Conservation (phyloP, 1,140 invertebrate genomes). For the Antheraea mylitta region DNA sequence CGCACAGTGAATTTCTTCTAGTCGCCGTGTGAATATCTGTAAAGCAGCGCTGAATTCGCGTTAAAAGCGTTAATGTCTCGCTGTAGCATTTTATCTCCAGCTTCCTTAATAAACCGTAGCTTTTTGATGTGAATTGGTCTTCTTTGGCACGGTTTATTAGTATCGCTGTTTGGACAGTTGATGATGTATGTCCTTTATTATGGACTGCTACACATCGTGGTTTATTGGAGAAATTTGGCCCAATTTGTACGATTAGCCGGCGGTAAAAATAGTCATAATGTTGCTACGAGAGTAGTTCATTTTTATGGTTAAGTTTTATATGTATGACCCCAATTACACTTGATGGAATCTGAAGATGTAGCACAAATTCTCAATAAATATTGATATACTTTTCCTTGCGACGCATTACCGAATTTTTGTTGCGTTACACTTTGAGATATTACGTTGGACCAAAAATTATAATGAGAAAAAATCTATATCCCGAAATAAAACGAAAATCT, state of each 20-base stretch:
- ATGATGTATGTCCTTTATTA: neutral
- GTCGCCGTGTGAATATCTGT: neutral
- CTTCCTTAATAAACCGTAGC: conserved; percentile 24
- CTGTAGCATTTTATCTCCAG: conserved; percentile 13
- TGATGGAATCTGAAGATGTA: too few species aligned
- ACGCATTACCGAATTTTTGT: neutral
- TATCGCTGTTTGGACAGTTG: conserved; percentile 3
- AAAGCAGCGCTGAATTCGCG: conserved; percentile 7
- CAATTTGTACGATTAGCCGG: neutral
- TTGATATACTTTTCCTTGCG: too few species aligned
- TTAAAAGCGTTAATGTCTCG: conserved; percentile 6
- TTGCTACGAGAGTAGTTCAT: neutral
- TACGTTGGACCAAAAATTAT: too few species aligned
- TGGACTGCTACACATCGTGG: neutral
- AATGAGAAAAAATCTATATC: too few species aligned
- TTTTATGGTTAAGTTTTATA: neutral
- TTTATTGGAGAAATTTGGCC: conserved; percentile 1
- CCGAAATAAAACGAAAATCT: too few species aligned
- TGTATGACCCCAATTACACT: too few species aligned
- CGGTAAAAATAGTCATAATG: neutral
- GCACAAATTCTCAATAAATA: too few species aligned
- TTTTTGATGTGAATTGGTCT: conserved; percentile 7
- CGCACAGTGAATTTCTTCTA: conserved; percentile 15
- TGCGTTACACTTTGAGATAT: too few species aligned
- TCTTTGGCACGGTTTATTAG: neutral